phyloP scores from a whole-genome alignment of 2,113 vertebrate genomes.

The Pelecanus crispus region DNA sequence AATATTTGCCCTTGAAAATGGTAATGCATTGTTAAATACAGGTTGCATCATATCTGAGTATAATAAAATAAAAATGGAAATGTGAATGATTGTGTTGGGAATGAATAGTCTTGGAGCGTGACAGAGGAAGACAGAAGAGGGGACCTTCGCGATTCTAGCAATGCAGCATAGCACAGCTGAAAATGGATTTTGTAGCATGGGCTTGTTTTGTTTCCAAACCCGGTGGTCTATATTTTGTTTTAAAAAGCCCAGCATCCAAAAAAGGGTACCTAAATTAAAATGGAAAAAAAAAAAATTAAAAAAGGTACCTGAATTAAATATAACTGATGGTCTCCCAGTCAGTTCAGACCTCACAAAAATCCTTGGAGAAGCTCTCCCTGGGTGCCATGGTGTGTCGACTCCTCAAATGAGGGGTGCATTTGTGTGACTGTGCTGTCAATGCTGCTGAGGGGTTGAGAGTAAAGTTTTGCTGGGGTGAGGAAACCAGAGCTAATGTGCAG shows the following conservation, averaged over 20 bases:
- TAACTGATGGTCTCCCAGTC: neutral
- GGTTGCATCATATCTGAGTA: neutral
- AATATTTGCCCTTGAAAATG: constrained; percentile 55
- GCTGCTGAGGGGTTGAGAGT: neutral
- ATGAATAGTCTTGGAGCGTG: neutral
- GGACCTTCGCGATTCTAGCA: neutral
- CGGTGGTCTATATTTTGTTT: neutral
- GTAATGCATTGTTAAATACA: constrained; percentile 29
- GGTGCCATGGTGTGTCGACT: accelerated
- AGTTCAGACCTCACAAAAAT: neutral
- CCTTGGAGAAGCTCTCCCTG: neutral
- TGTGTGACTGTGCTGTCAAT: neutral
- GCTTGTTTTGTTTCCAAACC: neutral
- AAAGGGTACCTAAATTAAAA: neutral
- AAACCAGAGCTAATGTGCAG: neutral
- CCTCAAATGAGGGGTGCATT: neutral
- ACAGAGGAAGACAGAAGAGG: neutral
- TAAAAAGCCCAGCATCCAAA: neutral
- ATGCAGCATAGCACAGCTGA: neutral
- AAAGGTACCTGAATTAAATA: neutral
- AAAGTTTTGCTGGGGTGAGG: neutral
- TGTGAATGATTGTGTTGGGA: constrained; percentile 4
- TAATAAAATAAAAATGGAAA: constrained; percentile 16
- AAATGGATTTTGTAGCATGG: neutral
- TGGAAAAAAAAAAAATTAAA: neutral